Evolutionary conservation across 2,888 invertebrate species (phyloP).

Genomic region (Diachrysia chrysitis): DNA sequence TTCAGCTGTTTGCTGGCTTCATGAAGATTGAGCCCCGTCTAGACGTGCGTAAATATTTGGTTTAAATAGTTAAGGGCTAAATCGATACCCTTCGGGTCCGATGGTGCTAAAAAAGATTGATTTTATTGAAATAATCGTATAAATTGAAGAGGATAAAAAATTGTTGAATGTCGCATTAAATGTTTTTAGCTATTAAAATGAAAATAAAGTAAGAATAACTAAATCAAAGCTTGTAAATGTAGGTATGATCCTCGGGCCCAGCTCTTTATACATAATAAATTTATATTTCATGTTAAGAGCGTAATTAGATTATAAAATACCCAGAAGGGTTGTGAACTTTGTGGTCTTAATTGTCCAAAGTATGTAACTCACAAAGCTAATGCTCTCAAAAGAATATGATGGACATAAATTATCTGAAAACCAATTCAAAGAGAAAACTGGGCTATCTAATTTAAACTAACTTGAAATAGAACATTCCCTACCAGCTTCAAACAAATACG

Average conservation of each 20-base stretch:
- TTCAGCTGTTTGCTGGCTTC: constrained; percentile 7
- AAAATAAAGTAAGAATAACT: no score
- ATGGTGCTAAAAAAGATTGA: not conserved
- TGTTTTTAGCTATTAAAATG: no score
- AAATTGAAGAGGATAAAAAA: no score
- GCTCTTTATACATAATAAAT: not conserved
- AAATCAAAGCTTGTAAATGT: no score
- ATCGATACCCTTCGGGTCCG: not conserved
- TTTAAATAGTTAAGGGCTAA: constrained; percentile 10
- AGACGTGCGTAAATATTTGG: constrained; percentile 24
- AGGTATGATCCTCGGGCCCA: not conserved
- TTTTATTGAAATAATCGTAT: constrained; percentile 4
- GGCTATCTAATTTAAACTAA: constrained; percentile 19
- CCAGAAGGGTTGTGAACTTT: not conserved
- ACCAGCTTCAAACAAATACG: constrained; percentile 48
- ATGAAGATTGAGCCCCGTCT: constrained; percentile 11
- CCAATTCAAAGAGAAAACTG: constrained; percentile 18
- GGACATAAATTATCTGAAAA: constrained; percentile 11
- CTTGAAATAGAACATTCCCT: constrained; percentile 27
- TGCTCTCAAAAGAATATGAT: constrained; percentile 11
- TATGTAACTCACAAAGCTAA: not conserved
- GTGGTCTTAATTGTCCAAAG: not conserved
- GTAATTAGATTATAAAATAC: not conserved
- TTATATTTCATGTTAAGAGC: not conserved
- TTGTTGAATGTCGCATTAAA: no score